Base-by-base conservation (phyloP, 2,797 vertebrate genomes). In the Heteromormyrus szaboi region DNA sequence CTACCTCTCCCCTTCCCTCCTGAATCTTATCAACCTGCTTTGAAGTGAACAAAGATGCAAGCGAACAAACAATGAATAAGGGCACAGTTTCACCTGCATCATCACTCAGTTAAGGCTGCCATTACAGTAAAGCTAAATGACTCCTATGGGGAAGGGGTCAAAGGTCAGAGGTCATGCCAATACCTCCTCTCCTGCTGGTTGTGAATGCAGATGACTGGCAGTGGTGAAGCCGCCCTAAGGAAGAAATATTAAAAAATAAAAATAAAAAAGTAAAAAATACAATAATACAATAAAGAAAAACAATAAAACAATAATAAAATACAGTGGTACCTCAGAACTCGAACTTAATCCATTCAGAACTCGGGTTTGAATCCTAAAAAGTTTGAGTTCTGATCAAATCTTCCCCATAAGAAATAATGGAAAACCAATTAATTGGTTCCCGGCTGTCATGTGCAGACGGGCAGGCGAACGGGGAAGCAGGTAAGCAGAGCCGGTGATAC, bases 1-100 rank as follows among this genome's bases (percentile, higher is more conserved):
- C 19, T 94, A 96, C 96, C 95, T 94, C 84, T 22, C 93, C 91
- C 89, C 86, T 62, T 85, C 92, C 90, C 62, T 92, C 92, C 90
- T 90, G 90, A 12, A 89, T 48, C 59, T 87, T 6, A 17, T 93
- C 90, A 79, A 89, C 93, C 92, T 93, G 91, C 87, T 86, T 91
- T 76, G 62, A 2, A 84, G 88, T 44, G 7, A 79, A 79, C 72
- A 33, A 87, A 76, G 62, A 56, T 83, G 12, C 48, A 89, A 22
- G 8, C 48, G 25, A 89, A 37, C 51, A 19, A 56, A 56, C 25
- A 53, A 56, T 86, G 22, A 41, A 85, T 50, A 53, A 51, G 8
- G n/a, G 14, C 83, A 85, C 19, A 46, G 50, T 1, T 85, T 50
- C 37, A 14, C 29, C 85, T 90, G 91, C 92, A 93, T 41, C 6